These are phyloP conservation scores for Hyperoodon ampullatus DNA, from an alignment of 2,113 vertebrate species.

Conservation along the genomic window DNA sequence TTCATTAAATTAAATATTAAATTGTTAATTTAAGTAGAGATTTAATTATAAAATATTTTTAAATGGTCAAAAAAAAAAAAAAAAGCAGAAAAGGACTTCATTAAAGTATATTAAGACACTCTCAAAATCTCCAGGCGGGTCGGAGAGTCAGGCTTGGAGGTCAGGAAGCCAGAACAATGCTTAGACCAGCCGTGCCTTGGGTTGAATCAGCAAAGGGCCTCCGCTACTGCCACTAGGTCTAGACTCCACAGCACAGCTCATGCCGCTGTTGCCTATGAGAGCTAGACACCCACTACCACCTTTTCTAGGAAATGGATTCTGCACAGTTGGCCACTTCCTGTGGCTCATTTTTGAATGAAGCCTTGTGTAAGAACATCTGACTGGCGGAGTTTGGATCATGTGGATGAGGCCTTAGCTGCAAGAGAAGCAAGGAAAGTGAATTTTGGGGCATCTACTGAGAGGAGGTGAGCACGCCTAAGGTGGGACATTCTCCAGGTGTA, in stretches of 20 bases:
- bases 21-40: neutral
- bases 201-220: neutral
- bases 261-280: neutral
- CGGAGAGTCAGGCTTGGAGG: neutral
- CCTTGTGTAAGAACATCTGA: neutral
- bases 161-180: neutral
- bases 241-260: neutral
- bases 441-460: neutral
- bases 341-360: neutral
- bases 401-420: neutral
- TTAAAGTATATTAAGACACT: neutral
- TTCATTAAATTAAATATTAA: neutral
- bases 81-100: slow-evolving; percentile 1
- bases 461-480: neutral
- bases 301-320: neutral
- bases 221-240: neutral
- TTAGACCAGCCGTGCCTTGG: neutral
- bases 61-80: too few relatives aligned
- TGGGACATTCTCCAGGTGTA: neutral
- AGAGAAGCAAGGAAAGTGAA: neutral
- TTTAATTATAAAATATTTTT: slow-evolving; percentile 18
- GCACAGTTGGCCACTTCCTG: neutral
- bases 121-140: neutral
- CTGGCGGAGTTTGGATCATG: neutral
- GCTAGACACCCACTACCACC: neutral